phyloP scores from a whole-genome alignment of 2,797 vertebrate species.

The Sebastes hubbsi region DNA sequence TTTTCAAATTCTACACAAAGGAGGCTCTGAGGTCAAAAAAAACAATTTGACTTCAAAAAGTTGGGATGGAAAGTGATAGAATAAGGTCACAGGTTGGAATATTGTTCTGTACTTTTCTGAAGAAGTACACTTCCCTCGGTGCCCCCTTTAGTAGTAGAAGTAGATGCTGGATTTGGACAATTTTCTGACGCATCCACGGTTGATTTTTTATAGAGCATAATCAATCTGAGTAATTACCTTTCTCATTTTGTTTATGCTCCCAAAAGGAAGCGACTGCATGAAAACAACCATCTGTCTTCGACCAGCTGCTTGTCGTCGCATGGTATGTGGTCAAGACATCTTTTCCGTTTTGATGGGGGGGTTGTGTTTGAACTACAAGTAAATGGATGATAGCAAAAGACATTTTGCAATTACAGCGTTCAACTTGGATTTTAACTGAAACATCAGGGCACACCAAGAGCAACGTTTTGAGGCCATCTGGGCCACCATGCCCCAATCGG shows the following conservation, averaged over 20 bases:
- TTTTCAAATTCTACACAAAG: not conserved
- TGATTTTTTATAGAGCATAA: not conserved
- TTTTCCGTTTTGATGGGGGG: not conserved
- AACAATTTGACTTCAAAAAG: conserved; percentile 16
- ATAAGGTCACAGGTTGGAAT: not conserved
- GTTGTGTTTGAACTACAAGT: not conserved
- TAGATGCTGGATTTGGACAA: not conserved
- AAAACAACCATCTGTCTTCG: conserved; percentile 16
- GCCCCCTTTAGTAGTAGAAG: not conserved
- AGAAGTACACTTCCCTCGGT: not conserved
- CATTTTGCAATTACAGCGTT: not conserved
- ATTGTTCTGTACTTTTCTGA: not conserved
- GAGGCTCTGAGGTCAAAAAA: conserved; percentile 13
- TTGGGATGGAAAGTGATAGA: not conserved
- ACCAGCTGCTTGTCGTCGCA: not conserved
- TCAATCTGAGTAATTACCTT: conserved; percentile 15
- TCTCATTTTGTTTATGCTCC: not conserved
- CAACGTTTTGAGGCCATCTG: not conserved
- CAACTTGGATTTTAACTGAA: not conserved
- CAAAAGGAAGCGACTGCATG: not conserved
- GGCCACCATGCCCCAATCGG: not conserved
- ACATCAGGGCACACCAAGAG: not conserved
- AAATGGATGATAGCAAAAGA: not conserved
- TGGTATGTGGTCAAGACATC: not conserved
- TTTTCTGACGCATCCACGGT: not conserved